Evolutionary conservation across 2,797 vertebrate genomes (phyloP).

Genomic region (Macroramphosus scolopax): DNA sequence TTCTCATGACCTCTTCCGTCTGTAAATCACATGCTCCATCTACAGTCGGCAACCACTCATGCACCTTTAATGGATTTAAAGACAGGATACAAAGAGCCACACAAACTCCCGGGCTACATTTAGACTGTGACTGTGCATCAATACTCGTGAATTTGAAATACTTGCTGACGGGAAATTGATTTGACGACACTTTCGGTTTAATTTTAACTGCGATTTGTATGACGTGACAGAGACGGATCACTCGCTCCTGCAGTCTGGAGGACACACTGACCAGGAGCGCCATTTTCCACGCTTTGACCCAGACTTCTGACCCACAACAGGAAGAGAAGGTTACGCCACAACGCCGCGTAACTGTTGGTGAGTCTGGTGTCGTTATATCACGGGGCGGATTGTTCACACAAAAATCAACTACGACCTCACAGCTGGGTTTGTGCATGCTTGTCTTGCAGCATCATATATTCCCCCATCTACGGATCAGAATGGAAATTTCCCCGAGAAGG

Average conservation of each 20-base stretch:
- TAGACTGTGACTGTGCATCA: conserved; percentile 16
- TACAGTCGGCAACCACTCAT: conserved; percentile 11
- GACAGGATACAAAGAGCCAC: conserved; percentile 14
- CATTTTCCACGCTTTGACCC: conserved; percentile 52
- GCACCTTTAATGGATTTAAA: conserved; percentile 27
- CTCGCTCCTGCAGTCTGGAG: conserved; percentile 60
- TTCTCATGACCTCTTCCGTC: conserved; percentile 14
- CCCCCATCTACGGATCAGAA: conserved; percentile 67
- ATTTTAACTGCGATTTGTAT: conserved; percentile 24
- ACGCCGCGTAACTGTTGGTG: conserved; percentile 63
- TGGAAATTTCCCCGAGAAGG: conserved; percentile 74
- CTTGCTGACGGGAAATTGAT: conserved; percentile 33
- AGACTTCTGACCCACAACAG: conserved; percentile 31
- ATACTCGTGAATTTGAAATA: conserved; percentile 11
- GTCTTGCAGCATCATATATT: conserved; percentile 71
- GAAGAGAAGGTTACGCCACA: conserved; percentile 36
- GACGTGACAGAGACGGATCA: conserved; percentile 56
- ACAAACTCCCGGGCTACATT: conserved; percentile 36
- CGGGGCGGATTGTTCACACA: background rate
- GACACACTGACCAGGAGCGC: conserved; percentile 49
- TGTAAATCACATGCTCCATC: conserved; percentile 30
- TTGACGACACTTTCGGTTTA: conserved; percentile 5
- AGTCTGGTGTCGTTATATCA: conserved; percentile 10
- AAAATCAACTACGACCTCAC: background rate
- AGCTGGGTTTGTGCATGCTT: conserved; percentile 20